Base-by-base conservation (phyloP, 2,113 vertebrate genomes). In the Pyrgilauda ruficollis region DNA sequence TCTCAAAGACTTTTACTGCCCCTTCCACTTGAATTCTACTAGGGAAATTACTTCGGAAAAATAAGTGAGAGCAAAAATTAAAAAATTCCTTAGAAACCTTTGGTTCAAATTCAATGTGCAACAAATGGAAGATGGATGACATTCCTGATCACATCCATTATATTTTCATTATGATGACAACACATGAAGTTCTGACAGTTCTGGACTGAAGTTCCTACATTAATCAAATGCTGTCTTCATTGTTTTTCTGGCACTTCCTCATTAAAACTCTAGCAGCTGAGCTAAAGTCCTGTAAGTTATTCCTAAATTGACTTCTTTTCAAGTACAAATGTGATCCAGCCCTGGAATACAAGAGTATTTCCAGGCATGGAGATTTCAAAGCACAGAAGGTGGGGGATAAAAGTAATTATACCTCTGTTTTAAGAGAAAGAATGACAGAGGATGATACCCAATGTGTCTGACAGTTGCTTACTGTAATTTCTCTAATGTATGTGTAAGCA, bases 171-270 rank as follows among this genome's bases (percentile, higher is more conserved):
- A 63, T 50, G 30, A 84, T 89, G 62, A 61, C 84, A 90, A n/a
- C 11, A 4, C 46, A 33, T 17, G 28, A 85, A 90, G 15, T 58
- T 94, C 56, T 94, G 87, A 93, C 69, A 85, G 73, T 30, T 74
- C 50, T 86, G 39, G 46, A 81, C 41, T 84, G 72, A 82, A 93
- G 31, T 67, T 84, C 63, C n/a, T 33, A 9, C 76, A 90, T 97
- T 96, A 91, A 93, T 97, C 84, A 96, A 93, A 64, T 7, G 23
- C 47, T 88, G 44, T 72, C 87, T 95, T 84, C 30, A 66, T 73
- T 75, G 44, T 84, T 94, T 94, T 58, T 62, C 64, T 61, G 31
- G 31, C 55, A 46, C 4, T 83, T 91, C 77, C 69, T 96, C 66
- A 50, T 87, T 84, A 79, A 86, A 78, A 28, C 6, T 13, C 6